A percentile compares a stretch with the other conserved stretches of the same genome.
Evolutionary conservation across 2,797 vertebrate genomes (phyloP).

Genomic region (Phaenicophaeus curvirostris): DNA sequence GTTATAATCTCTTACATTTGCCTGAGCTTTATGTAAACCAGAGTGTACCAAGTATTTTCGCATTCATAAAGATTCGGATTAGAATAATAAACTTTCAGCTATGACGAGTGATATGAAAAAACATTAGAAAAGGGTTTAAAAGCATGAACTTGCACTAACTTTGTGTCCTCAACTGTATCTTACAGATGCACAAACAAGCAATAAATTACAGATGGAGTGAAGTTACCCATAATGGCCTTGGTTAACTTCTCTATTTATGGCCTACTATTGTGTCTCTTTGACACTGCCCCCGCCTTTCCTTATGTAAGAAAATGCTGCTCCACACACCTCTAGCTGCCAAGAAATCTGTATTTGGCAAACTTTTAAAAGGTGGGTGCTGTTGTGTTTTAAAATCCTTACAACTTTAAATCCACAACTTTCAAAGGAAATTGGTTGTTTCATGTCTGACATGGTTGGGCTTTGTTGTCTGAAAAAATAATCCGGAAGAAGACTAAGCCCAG

Average conservation of each 20-base stretch:
- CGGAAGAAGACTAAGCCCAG: neutral
- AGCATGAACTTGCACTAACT: neutral
- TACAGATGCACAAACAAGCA: neutral
- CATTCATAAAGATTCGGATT: neutral
- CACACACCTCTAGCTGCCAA: neutral
- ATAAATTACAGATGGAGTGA: neutral
- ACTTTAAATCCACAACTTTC: neutral
- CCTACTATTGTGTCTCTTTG: neutral
- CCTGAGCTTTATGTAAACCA: neutral
- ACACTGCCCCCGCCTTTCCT: neutral
- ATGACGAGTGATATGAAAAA: neutral
- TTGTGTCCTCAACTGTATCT: neutral
- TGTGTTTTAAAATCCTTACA: neutral
- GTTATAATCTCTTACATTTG: neutral
- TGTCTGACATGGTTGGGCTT: neutral
- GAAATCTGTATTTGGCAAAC: neutral
- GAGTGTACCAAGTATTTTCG: neutral
- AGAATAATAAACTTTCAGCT: neutral
- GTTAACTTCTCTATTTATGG: neutral
- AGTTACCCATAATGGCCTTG: neutral
- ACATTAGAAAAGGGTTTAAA: neutral
- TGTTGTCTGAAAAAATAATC: neutral
- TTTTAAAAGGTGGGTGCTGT: neutral
- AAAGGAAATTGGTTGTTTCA: neutral
- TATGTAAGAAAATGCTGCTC: neutral